Evolutionary conservation across 37 sponge, comb jelly and placozoan species (phyloP).

Genomic region (Cliona cf. orientalis): DNA sequence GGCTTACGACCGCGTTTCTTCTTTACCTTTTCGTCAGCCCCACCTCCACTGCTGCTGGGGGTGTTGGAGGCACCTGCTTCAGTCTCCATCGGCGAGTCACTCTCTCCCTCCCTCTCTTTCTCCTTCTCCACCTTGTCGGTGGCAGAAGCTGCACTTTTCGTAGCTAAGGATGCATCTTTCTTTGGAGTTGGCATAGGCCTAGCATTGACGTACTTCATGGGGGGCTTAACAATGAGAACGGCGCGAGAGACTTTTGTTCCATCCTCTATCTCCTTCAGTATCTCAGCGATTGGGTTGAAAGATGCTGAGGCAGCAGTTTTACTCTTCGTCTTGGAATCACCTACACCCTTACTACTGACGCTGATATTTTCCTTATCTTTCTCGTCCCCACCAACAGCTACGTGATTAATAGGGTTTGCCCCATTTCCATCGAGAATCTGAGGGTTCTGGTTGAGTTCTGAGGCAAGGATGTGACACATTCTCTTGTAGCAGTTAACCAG

Average conservation of each 20-base stretch:
- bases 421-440: not conserved
- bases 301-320: not conserved
- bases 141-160: not conserved
- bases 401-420: no score
- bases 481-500: slow-evolving; percentile 68
- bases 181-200: slow-evolving; percentile 17
- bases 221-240: slow-evolving; percentile 49
- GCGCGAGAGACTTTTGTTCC: slow-evolving; percentile 55
- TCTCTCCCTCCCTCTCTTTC: not conserved
- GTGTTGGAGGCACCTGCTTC: not conserved
- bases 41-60: not conserved
- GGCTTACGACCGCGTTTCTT: not conserved
- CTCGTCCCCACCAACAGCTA: not conserved
- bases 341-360: not conserved
- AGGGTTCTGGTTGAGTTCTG: not conserved
- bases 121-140: not conserved
- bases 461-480: slow-evolving; percentile 50
- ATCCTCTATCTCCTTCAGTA: slow-evolving; percentile 49
- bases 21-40: not conserved
- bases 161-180: slow-evolving; percentile 12
- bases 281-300: slow-evolving; percentile 47
- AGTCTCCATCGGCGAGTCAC: not conserved
- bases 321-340: not conserved
- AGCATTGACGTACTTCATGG: slow-evolving; percentile 43
- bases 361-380: not conserved